phyloP scores from a whole-genome alignment of 2,888 invertebrate species.

The Smittia aterrima region DNA sequence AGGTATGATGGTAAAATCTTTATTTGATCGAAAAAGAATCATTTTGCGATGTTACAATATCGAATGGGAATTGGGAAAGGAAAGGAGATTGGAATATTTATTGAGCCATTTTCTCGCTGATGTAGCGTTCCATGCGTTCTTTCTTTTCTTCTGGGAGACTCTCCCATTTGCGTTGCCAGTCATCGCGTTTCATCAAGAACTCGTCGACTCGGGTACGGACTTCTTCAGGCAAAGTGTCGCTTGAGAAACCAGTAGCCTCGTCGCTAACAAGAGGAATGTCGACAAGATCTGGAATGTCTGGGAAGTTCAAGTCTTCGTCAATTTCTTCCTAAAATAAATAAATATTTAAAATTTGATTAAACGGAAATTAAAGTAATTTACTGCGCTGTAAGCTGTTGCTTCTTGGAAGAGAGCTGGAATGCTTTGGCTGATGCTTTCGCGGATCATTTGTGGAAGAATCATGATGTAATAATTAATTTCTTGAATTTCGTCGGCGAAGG shows the following conservation, averaged over 20 bases:
- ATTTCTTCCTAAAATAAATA: neutral
- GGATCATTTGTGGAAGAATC: conserved; percentile 4
- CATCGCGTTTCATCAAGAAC: conserved; percentile 35
- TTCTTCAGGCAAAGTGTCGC: neutral
- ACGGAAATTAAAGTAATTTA: neutral
- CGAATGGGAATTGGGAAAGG: neutral
- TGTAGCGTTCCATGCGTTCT: conserved; percentile 12
- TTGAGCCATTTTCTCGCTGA: neutral
- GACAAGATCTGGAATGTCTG: conserved; percentile 28
- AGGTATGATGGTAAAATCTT: neutral
- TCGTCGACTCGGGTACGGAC: conserved; percentile 2
- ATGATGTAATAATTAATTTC: conserved; percentile 5
- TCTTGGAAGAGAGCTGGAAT: neutral
- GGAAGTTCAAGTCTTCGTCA: conserved; percentile 20
- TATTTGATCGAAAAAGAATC: neutral
- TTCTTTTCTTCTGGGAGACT: neutral
- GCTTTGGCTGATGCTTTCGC: conserved; percentile 11
- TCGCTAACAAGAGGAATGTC: neutral
- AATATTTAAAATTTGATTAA: neutral
- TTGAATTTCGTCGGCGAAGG: neutral
- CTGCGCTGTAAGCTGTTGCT: neutral
- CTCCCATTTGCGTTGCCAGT: conserved; percentile 31
- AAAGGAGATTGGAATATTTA: neutral
- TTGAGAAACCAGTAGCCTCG: neutral
- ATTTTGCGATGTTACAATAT: neutral